Evolutionary conservation across 2,113 vertebrate species (phyloP), one percentile per base, ranked within the genome.

Genomic region (Gasterosteus aculeatus): DNA sequence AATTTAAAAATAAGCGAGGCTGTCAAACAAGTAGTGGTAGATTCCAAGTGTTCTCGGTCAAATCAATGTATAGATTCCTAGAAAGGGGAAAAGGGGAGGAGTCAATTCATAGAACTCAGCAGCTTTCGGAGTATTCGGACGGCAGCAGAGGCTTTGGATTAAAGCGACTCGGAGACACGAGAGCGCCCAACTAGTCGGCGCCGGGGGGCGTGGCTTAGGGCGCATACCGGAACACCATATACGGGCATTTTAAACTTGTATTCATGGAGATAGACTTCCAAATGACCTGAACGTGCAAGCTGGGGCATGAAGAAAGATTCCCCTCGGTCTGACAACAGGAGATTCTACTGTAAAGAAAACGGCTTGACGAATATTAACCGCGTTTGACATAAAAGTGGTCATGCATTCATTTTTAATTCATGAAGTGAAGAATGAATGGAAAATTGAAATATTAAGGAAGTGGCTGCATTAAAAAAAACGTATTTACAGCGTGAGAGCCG

Each of bases 171-270:
- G 57, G 19, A 12, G 46, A 83, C 83, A 88, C 63, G 35, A 26
- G 22, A 26, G 22, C 22, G 22, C 22, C 22, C 22, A 26, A 26
- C 22, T 26, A 26, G 22, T 26, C 1, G 6, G 35, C 5, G 35
- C 5, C 8, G 2, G 77, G 59, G 83, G 87, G 83, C 74, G 85
- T 75, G 81, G 3, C 1, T 10, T 51, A 1, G 0, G 3, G 9
- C 47, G 14, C 76, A 85, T 75, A 69, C 83, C 86, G 85, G 76
- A 80, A 86, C 14, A 8, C 83, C 85, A 67, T 76, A 80, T 3
- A 83, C 60, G 78, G 83, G 0, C 31, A 71, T 12, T 0, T 5
- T 12, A 10, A 0, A 31, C 19, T 56, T 62, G 29, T 31, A 41
- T 59, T 31, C 29, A 87, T 53, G n/a, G 1, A 1, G n/a, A 53